These are phyloP conservation scores for Contarinia nasturtii DNA, from an alignment of 1,140 invertebrate genomes.

Conservation along the genomic window DNA sequence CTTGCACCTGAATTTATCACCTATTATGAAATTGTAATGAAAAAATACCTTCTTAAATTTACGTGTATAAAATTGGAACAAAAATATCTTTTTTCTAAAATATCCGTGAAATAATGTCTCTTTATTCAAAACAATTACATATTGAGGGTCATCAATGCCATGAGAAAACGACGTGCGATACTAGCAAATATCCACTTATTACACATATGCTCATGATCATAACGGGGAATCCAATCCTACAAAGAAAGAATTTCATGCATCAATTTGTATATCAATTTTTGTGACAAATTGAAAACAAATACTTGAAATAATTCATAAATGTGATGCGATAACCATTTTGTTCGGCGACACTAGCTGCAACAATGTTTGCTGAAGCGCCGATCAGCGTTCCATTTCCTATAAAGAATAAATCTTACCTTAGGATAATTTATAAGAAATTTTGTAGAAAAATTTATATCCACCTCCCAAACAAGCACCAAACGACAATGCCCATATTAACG, in stretches of 20 bases:
- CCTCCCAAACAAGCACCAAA: conserved; percentile 65
- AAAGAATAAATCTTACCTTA: conserved; percentile 10
- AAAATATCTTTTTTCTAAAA: too few species aligned
- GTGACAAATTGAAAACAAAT: conserved; percentile 14
- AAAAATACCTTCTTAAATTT: too few species aligned
- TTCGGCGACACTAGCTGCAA: conserved; percentile 66
- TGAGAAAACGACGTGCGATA: conserved; percentile 41
- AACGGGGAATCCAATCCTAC: conserved; percentile 56
- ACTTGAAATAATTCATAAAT: conserved; percentile 59
- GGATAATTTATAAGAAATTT: background rate
- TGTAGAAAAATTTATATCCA: conserved; percentile 17
- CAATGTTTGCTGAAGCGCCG: conserved; percentile 64
- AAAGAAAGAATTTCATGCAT: conserved; percentile 11
- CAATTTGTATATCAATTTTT: background rate
- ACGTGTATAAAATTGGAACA: too few species aligned
- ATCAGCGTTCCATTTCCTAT: conserved; percentile 61
- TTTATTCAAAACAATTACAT: too few species aligned
- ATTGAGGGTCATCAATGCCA: too few species aligned
- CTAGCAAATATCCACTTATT: conserved; percentile 42
- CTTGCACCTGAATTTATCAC: too few species aligned
- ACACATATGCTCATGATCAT: conserved; percentile 47
- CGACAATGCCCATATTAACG: conserved; percentile 53
- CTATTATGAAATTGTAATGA: too few species aligned
- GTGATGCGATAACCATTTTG: conserved; percentile 64
- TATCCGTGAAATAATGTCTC: too few species aligned